phyloP scores from a whole-genome alignment of 1,140 invertebrate species.

The Varroa destructor region DNA sequence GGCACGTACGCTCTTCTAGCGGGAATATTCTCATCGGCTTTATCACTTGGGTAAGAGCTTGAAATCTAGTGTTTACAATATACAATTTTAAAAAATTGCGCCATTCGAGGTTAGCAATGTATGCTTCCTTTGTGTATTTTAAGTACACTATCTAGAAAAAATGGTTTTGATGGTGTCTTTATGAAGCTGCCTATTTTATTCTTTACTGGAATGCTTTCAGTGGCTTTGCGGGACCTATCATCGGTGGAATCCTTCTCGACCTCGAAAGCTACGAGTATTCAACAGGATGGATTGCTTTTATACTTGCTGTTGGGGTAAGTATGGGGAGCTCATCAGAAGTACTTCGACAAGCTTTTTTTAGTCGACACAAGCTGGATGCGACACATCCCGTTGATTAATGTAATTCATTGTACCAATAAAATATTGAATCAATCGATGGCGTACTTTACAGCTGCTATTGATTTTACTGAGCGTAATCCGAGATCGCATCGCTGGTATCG shows the following conservation, averaged over 20 bases:
- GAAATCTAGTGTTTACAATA: background rate
- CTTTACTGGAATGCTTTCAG: background rate
- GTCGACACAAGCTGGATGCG: too few relatives aligned
- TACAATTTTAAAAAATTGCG: background rate
- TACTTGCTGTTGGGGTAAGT: conserved; percentile 16
- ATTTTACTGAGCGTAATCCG: conserved; percentile 9
- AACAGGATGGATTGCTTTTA: conserved; percentile 18
- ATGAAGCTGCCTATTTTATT: too few relatives aligned
- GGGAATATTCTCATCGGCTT: conserved; percentile 20
- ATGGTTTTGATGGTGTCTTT: too few relatives aligned
- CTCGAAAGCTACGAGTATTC: conserved; percentile 14
- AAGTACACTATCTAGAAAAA: too few relatives aligned
- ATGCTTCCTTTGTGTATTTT: too few relatives aligned
- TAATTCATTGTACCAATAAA: too few relatives aligned
- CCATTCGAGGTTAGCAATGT: too few relatives aligned
- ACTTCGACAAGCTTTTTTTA: too few relatives aligned
- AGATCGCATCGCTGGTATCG: conserved; percentile 18
- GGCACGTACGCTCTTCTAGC: conserved; percentile 10
- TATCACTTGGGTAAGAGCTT: conserved; percentile 8
- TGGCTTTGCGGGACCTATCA: background rate
- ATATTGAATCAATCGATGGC: background rate
- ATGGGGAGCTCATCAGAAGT: background rate
- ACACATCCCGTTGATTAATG: too few relatives aligned
- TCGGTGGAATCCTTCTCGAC: conserved; percentile 13
- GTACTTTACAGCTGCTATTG: background rate